Conservation (phyloP, 2,113 vertebrate species). For the Paralichthys olivaceus region DNA sequence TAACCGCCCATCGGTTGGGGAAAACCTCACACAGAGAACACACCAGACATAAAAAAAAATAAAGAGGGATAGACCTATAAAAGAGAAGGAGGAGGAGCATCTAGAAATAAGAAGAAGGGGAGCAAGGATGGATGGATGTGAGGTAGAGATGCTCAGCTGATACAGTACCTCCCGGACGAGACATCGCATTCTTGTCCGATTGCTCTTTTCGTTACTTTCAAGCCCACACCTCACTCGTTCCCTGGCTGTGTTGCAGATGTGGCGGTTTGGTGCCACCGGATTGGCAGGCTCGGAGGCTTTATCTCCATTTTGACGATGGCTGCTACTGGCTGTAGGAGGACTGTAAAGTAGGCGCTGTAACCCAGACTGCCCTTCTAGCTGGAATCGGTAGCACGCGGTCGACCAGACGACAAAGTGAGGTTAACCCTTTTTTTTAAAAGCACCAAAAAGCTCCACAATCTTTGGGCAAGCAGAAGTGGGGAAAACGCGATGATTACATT, state of each 20-base stretch:
- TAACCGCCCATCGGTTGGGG: constrained; percentile 31
- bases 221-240: constrained; percentile 35
- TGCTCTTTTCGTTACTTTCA: constrained; percentile 41
- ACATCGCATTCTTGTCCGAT: constrained; percentile 28
- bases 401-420: not conserved
- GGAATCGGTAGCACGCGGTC: not conserved
- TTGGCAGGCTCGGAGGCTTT: constrained; percentile 58
- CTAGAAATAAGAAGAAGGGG: constrained; percentile 42
- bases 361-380: not conserved
- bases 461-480: constrained; percentile 60
- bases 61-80: constrained; percentile 19
- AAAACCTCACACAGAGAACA: constrained; percentile 28
- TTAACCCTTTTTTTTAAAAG: constrained; percentile 26
- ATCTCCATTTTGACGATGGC: constrained; percentile 43
- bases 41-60: constrained; percentile 3
- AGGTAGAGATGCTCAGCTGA: constrained; percentile 83
- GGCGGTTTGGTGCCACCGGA: constrained; percentile 23
- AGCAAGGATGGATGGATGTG: constrained; percentile 75
- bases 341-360: constrained; percentile 10
- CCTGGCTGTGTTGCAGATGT: constrained; percentile 43
- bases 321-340: constrained; percentile 68
- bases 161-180: constrained; percentile 69
- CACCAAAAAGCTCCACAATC: constrained; percentile 66
- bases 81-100: constrained; percentile 38
- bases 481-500: constrained; percentile 69